These are phyloP conservation scores for Napeogenes sylphis DNA, from an alignment of 2,888 invertebrate genomes.

Conservation along the genomic window DNA sequence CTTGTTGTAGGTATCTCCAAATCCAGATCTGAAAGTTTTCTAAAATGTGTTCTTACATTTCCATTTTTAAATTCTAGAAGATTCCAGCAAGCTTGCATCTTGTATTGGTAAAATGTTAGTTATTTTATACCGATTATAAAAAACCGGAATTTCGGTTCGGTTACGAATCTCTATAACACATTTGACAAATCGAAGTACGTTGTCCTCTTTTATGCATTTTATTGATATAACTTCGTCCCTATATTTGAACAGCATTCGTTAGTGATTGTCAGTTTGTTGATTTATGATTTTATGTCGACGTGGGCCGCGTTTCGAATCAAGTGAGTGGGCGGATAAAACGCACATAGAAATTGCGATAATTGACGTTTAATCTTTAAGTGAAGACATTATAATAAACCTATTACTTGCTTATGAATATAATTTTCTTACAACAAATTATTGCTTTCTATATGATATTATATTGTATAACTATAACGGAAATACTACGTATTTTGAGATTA, in stretches of 20 bases:
- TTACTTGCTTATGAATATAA: constrained; percentile 1
- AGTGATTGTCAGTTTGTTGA: constrained; percentile 63
- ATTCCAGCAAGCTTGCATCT: too few species aligned
- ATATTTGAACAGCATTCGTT: constrained; percentile 68
- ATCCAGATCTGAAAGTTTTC: too few species aligned
- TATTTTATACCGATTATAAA: neutral
- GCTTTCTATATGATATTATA: too few species aligned
- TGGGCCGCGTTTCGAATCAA: constrained; percentile 56
- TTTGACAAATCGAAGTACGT: constrained; percentile 13
- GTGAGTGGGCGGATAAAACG: constrained; percentile 42
- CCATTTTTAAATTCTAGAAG: too few species aligned
- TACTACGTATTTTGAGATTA: neutral
- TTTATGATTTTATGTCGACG: constrained; percentile 48
- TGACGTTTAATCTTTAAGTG: constrained; percentile 35
- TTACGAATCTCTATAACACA: neutral
- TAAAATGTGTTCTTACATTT: too few species aligned
- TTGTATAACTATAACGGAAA: neutral
- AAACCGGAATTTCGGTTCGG: neutral
- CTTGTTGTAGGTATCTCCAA: too few species aligned
- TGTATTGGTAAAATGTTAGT: too few species aligned
- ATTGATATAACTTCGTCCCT: constrained; percentile 58
- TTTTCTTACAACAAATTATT: neutral
- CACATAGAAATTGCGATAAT: constrained; percentile 38
- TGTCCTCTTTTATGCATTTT: constrained; percentile 52
- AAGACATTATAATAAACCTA: constrained; percentile 20